A percentile compares a stretch with the other conserved stretches of the same genome.
phyloP scores from a whole-genome alignment of 2,113 vertebrate genomes.

The Cyprinodon brontotheroides region DNA sequence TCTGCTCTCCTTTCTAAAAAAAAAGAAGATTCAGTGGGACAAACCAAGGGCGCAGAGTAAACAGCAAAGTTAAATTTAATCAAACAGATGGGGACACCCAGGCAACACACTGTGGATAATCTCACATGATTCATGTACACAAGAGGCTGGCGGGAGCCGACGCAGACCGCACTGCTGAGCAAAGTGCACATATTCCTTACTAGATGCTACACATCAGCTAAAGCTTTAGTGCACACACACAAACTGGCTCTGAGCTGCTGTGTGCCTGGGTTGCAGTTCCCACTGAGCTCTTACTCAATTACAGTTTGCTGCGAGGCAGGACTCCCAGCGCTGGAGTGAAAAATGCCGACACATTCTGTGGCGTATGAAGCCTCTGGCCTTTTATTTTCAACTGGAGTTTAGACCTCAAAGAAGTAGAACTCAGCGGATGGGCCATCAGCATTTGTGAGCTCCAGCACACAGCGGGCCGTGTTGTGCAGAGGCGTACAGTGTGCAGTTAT shows the following conservation, averaged over 20 bases:
- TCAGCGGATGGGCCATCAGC: constrained; percentile 3
- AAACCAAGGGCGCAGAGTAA: constrained; percentile 59
- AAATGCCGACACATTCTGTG: constrained; percentile 64
- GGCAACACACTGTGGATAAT: constrained; percentile 20
- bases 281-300: constrained; percentile 55
- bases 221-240: constrained; percentile 11
- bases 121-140: background rate
- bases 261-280: constrained; percentile 20
- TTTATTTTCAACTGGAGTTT: constrained; percentile 41
- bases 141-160: constrained; percentile 11
- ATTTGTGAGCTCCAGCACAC: background rate
- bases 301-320: constrained; percentile 53
- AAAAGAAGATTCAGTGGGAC: constrained; percentile 36
- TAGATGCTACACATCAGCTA: constrained; percentile 3
- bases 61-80: constrained; percentile 53
- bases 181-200: constrained; percentile 6
- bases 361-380: constrained; percentile 40
- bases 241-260: background rate
- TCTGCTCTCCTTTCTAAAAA: constrained; percentile 42
- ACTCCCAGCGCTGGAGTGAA: constrained; percentile 44
- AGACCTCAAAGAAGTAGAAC: constrained; percentile 8
- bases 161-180: background rate
- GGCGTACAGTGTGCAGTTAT: background rate
- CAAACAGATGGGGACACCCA: constrained; percentile 26
- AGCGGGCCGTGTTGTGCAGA: constrained; percentile 2